These are phyloP conservation scores for Argyrosomus regius DNA, from an alignment of 2,797 vertebrate genomes.

Conservation along the genomic window DNA sequence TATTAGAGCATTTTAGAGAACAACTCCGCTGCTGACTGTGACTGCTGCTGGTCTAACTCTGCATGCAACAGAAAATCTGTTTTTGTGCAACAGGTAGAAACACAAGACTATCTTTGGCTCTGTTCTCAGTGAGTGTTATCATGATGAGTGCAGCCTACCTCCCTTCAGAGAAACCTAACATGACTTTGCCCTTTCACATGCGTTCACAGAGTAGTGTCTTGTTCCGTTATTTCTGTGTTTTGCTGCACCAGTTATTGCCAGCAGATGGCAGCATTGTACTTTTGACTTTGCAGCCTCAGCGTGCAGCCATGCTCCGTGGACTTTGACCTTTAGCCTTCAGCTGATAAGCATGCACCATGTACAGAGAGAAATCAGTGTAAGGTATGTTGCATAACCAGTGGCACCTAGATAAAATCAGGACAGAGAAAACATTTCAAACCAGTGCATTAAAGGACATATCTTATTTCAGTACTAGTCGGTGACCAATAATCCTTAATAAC, in stretches of 20 bases:
- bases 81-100: neutral
- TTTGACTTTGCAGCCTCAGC: neutral
- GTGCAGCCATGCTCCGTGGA: neutral
- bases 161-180: neutral
- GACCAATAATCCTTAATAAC: conserved; percentile 11
- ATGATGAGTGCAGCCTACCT: neutral
- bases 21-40: neutral
- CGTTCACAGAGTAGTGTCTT: neutral
- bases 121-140: neutral
- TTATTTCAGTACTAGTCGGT: neutral
- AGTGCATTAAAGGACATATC: neutral
- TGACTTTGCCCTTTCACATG: neutral
- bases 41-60: neutral
- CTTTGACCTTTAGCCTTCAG: conserved; percentile 30
- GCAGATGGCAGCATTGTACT: conserved; percentile 68
- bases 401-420: neutral
- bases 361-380: conserved; percentile 4
- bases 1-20: neutral
- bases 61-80: neutral
- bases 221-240: neutral
- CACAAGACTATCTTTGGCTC: neutral
- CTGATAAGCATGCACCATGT: conserved; percentile 36
- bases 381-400: conserved; percentile 37
- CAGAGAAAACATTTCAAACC: neutral
- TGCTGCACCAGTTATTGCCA: conserved; percentile 29